These are phyloP conservation scores for Deroplatys truncata DNA, from an alignment of 2,888 invertebrate genomes.

Conservation along the genomic window DNA sequence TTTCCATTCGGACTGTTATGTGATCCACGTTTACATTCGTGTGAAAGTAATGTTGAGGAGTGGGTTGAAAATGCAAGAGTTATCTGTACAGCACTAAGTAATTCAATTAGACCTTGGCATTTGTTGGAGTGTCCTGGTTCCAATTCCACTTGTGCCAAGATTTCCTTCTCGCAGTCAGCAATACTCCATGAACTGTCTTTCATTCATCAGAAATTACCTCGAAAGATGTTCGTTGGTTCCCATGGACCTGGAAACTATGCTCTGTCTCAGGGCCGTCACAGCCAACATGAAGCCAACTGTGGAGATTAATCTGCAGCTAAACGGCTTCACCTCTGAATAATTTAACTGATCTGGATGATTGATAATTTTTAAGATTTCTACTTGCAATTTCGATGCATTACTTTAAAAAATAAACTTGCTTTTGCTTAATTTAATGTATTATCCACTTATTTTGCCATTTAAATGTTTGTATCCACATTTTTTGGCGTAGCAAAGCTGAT, in stretches of 20 bases:
- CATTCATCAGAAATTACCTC: not conserved
- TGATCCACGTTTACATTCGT: not conserved
- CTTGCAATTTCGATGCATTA: too few relatives aligned
- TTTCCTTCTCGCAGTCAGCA: not conserved
- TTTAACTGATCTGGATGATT: too few relatives aligned
- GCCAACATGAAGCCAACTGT: too few relatives aligned
- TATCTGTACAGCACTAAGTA: not conserved
- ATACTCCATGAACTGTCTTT: not conserved
- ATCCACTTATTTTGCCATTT: too few relatives aligned
- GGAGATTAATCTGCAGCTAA: too few relatives aligned
- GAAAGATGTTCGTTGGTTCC: not conserved
- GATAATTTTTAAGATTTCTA: too few relatives aligned
- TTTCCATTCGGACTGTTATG: not conserved
- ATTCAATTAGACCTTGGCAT: not conserved
- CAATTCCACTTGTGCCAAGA: not conserved
- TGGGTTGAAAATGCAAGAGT: not conserved
- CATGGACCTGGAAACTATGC: not conserved
- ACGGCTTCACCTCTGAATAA: too few relatives aligned
- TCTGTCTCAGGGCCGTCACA: too few relatives aligned
- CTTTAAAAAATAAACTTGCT: too few relatives aligned
- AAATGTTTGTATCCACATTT: too few relatives aligned
- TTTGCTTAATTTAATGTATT: too few relatives aligned
- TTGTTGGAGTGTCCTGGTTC: not conserved
- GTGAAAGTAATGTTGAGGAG: not conserved
- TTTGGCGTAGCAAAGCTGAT: too few relatives aligned